Conservation (phyloP, 1,140 invertebrate genomes). For the Bombus consobrinus region DNA sequence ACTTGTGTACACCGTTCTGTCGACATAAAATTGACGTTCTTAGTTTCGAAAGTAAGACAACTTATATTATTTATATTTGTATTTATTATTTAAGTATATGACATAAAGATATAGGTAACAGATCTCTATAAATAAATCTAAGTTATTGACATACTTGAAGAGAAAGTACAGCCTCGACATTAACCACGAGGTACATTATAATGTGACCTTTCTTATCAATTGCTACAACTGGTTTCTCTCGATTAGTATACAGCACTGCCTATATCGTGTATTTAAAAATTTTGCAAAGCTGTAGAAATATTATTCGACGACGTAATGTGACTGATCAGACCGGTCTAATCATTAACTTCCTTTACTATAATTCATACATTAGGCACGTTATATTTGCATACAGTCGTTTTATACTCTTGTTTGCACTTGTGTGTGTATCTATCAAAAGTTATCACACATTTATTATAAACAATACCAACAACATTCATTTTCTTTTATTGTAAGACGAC, state of each 20-base stretch:
- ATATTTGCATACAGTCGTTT: neutral
- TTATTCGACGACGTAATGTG: neutral
- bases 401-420: neutral
- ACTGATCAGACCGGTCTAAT: neutral
- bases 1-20: neutral
- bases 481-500: neutral
- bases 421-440: neutral
- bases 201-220: conserved; percentile 72
- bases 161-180: conserved; percentile 61
- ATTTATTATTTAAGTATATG: neutral
- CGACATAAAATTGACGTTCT: neutral
- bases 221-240: conserved; percentile 37
- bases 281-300: conserved; percentile 38
- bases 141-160: neutral
- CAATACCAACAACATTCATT: neutral
- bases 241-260: conserved; percentile 27
- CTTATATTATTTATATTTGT: neutral
- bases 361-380: neutral
- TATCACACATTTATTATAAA: neutral
- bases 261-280: conserved; percentile 9
- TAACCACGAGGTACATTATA: conserved; percentile 65
- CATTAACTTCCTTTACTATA: neutral
- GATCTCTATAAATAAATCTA: neutral
- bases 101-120: neutral
- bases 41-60: neutral